Percentiles rank a stretch among this genome's conserved stretches.
Conservation (phyloP, 2,797 vertebrate genomes). For the Adelosebastes latens region DNA sequence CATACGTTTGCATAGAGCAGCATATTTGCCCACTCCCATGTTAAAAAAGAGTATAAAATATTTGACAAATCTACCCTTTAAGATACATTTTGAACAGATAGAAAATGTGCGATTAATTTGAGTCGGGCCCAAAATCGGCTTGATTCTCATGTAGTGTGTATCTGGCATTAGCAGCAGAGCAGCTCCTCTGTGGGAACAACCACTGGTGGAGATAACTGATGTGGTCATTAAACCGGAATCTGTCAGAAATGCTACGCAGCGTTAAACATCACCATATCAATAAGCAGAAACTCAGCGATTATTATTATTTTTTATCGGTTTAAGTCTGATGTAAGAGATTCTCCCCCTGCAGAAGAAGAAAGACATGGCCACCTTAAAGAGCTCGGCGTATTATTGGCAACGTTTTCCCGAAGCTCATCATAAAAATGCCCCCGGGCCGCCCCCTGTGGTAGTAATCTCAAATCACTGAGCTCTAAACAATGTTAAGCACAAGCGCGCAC, state of each 20-base stretch:
- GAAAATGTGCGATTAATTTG: too few relatives aligned
- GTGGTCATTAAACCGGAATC: background rate
- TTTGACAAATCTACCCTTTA: background rate
- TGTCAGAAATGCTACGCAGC: slow-evolving; percentile 5
- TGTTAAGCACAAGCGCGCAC: slow-evolving; percentile 76
- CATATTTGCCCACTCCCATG: background rate
- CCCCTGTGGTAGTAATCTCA: slow-evolving; percentile 77
- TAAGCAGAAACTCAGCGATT: background rate
- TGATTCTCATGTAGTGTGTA: too few relatives aligned
- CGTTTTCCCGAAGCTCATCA: slow-evolving; percentile 75
- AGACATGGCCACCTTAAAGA: slow-evolving; percentile 41
- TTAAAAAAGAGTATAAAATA: background rate
- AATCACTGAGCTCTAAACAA: slow-evolving; percentile 86
- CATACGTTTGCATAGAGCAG: background rate
- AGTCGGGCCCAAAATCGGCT: too few relatives aligned
- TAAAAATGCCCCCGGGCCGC: slow-evolving; percentile 73
- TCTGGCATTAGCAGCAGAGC: background rate
- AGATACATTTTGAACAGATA: background rate
- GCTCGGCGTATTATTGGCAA: slow-evolving; percentile 19
- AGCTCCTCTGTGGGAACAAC: background rate
- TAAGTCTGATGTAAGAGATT: slow-evolving; percentile 20
- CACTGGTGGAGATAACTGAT: slow-evolving; percentile 19
- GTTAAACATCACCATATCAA: slow-evolving; percentile 25
- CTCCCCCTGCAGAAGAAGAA: slow-evolving; percentile 38
- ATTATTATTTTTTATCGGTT: background rate